A percentile compares a stretch with the other conserved stretches of the same genome.
Conservation (phyloP, 2,113 vertebrate species). For the Brienomyrus brachyistius region DNA sequence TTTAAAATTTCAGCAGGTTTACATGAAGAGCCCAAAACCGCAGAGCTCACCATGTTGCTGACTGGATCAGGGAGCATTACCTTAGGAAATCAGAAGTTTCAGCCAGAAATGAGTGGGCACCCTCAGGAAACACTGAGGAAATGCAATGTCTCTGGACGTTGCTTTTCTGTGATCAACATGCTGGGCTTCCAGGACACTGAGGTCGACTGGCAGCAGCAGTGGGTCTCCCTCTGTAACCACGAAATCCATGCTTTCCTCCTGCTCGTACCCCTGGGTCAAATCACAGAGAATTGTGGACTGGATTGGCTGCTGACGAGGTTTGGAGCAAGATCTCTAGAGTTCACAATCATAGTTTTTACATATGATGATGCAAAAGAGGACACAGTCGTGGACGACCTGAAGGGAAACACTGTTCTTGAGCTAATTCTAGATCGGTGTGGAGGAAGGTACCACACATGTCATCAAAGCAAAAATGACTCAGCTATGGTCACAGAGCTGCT, state of each 20-base stretch:
- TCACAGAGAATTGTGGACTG: background rate
- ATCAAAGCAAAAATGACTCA: background rate
- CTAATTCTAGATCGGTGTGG: background rate
- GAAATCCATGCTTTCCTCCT: conserved; percentile 12
- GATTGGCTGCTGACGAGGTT: background rate
- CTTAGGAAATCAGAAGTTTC: background rate
- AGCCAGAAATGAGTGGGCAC: background rate
- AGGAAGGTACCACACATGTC: background rate
- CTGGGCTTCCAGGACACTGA: background rate
- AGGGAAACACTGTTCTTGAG: background rate
- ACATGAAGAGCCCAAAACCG: background rate
- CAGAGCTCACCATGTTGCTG: background rate
- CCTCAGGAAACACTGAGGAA: background rate
- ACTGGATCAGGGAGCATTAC: conserved; percentile 6
- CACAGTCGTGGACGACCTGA: background rate
- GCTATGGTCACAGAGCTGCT: background rate
- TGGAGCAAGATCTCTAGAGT: background rate
- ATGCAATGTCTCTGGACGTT: background rate
- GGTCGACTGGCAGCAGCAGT: background rate
- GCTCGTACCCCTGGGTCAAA: background rate
- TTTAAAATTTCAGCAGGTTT: background rate
- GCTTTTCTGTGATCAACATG: conserved; percentile 16
- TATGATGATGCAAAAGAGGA: background rate
- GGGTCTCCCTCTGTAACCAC: background rate
- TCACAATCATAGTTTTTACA: background rate